Evolutionary conservation across 2,113 vertebrate genomes (phyloP), one percentile per base, ranked within the genome.

Genomic region (Stigmatopora nigra): DNA sequence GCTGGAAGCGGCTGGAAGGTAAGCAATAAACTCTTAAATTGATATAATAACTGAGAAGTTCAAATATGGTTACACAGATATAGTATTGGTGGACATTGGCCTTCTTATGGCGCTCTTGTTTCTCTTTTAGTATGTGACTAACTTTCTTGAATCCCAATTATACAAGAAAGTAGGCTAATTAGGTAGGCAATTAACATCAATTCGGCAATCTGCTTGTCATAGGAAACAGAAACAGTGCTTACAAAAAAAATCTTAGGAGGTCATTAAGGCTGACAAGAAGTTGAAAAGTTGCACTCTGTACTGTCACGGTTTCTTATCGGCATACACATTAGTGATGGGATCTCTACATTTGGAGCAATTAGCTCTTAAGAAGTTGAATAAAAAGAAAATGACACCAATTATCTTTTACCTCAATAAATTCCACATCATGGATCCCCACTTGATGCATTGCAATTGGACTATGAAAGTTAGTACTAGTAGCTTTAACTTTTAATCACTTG

Each of bases 1-100:
- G 94, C 93, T 38, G 94, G 94, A 81, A 95, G 93, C 61, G 94
- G 94, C 79, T 95, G 94, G 94, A 95, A 95, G 93, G 94, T 95
- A 92, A 89, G 88, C 45, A 17, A 20, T 12, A 51, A 51, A 51
- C 11, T 25, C 52, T 55, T 25, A 31, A 25, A 4, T 25, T 55
- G 13, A 22, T 55, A 1, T 55, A 15, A 13, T 2, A 55, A 25
- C 53, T 56, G 15, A 31, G 25, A 56, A 31, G 5, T 2, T 25
- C 53, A 31, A 14, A 56, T 22, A 5, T 60, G 38, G 20, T 60
- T 60, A 45, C 58, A 13, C 3, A 44, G n/a, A 36, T 36, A 13
- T 5, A 60, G 51, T 55, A 20, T 55, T 55, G 22, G 22, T 6
- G 6, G 53, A 56, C 20, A 12, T 60, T 44, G 58, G 38, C 35